These are phyloP conservation scores for Strix aluco DNA, from an alignment of 2,113 vertebrate genomes.

Conservation along the genomic window DNA sequence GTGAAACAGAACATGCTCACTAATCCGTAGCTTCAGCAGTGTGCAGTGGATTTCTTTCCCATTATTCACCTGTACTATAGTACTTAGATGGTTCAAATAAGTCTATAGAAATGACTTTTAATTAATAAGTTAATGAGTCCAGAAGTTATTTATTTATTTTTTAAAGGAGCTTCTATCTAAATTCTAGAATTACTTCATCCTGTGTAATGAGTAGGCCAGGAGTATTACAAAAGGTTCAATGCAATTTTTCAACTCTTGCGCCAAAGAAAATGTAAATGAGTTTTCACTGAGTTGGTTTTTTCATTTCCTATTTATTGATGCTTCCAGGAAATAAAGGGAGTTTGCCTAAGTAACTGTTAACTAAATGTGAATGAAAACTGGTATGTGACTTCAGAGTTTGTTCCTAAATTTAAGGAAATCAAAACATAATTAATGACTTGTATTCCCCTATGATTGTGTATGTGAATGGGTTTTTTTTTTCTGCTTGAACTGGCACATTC, in stretches of 20 bases:
- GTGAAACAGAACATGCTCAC: background rate
- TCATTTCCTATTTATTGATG: conserved; percentile 11
- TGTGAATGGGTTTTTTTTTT: fast-evolving
- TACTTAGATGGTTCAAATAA: background rate
- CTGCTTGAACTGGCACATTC: background rate
- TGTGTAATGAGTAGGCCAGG: background rate
- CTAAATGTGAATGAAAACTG: background rate
- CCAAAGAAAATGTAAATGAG: conserved; percentile 20
- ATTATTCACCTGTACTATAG: background rate
- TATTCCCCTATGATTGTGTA: background rate
- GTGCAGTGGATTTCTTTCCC: background rate
- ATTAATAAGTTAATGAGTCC: background rate
- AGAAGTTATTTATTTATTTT: background rate
- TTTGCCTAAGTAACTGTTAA: conserved; percentile 8
- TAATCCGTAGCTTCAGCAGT: background rate
- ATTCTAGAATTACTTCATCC: background rate
- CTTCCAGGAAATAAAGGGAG: conserved; percentile 34
- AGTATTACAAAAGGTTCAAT: background rate
- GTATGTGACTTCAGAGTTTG: background rate
- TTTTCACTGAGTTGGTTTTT: background rate
- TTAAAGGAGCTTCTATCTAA: background rate
- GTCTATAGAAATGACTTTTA: background rate
- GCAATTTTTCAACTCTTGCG: background rate
- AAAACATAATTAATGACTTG: background rate
- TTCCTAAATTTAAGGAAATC: background rate